Percentiles rank a stretch among this genome's conserved stretches.
Conservation (phyloP, 2,888 invertebrate genomes). For the Lithophane socia region DNA sequence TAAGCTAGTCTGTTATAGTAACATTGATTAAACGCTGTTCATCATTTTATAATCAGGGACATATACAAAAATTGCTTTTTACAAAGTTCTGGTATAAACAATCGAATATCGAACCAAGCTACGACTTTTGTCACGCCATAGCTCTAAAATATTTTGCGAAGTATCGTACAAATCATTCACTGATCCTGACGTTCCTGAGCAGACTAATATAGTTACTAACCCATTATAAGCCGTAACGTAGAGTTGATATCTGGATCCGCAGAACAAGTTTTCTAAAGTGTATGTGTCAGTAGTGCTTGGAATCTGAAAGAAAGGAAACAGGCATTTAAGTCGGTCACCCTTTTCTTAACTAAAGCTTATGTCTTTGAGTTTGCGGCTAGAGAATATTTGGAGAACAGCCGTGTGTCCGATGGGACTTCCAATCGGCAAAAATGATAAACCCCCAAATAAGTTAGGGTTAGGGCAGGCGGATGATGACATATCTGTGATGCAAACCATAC, state of each 20-base stretch:
- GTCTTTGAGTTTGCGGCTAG: too few species aligned
- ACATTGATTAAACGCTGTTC: not conserved
- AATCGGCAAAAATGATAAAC: too few species aligned
- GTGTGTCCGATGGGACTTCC: too few species aligned
- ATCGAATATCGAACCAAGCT: not conserved
- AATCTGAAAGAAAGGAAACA: constrained; percentile 80
- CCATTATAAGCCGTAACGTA: constrained; percentile 98
- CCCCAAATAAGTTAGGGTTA: too few species aligned
- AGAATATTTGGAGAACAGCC: too few species aligned
- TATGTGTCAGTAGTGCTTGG: constrained; percentile 95
- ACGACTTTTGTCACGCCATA: not conserved
- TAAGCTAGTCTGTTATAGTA: too few species aligned
- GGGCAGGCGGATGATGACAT: too few species aligned
- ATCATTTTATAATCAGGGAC: not conserved
- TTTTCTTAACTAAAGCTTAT: too few species aligned
- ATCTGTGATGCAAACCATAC: too few species aligned
- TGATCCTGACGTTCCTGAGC: not conserved
- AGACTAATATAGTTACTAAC: constrained; percentile 83
- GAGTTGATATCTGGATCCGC: constrained; percentile 98
- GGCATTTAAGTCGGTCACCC: too few species aligned
- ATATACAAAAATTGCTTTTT: not conserved
- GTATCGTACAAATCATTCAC: not conserved
- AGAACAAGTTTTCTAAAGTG: constrained; percentile 96
- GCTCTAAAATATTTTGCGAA: not conserved
- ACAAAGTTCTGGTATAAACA: not conserved